Base-by-base conservation (phyloP, 2,888 invertebrate genomes). In the Folsomia candida region DNA sequence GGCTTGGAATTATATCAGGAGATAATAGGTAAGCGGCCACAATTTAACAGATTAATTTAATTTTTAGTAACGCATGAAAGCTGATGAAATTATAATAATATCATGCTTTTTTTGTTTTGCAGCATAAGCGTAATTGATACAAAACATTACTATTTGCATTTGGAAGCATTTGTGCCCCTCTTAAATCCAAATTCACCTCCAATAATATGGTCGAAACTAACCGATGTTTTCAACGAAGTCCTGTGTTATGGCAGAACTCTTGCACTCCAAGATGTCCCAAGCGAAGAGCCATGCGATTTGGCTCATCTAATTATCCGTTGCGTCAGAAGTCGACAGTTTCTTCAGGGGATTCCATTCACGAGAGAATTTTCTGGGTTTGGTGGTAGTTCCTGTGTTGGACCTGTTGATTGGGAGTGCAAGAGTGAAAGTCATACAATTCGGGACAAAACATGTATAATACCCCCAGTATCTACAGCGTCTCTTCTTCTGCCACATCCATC, bases 21-120 rank as follows among this genome's bases (percentile, higher is more conserved):
- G 92, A 92, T 84, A 92, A 93, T 25, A 94, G 94, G 87, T 94
- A 68, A 93, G 93, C 58, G 90, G 94, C n/a, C n/a, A n/a, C n/a
- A n/a, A n/a, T n/a, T n/a, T n/a, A n/a, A n/a, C n/a, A n/a, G 28
- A 90, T 54, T 54, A 93, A 94, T 82, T 4, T 37, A 37, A 37
- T 4, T 37, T 37, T 4, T 37, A 37, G 14, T 37, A 37, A 37
- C 37, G 4, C 14, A 37, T 37, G 4, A 14, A 37, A 37, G 37
- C n/a, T 37, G 37, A 37, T 37, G 37, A 37, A 37, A 14, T 37
- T 37, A 14, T 37, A 37, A 9, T 37, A 37, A 37, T 37, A 37
- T 37, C 37, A 37, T n/a, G n/a, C n/a, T n/a, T n/a, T n/a, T n/a
- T n/a, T n/a, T n/a, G n/a, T n/a, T n/a, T n/a, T n/a, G n/a, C n/a